phyloP scores from a whole-genome alignment of 2,113 vertebrate genomes.

The Xenopus laevis region DNA sequence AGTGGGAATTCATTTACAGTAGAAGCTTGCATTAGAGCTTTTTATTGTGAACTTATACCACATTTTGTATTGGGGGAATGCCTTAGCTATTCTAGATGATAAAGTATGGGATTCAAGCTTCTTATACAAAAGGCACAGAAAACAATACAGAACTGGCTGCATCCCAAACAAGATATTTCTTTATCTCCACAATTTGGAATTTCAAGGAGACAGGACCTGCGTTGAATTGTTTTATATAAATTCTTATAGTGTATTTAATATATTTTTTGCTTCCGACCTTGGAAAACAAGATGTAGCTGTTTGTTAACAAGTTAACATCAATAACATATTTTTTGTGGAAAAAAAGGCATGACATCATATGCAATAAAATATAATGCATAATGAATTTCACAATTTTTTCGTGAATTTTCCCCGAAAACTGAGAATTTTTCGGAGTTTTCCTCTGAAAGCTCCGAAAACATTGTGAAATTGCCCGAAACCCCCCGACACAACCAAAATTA shows the following conservation, averaged over 20 bases:
- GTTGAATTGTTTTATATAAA: slow-evolving; percentile 6
- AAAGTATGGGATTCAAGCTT: slow-evolving; percentile 18
- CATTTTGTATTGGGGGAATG: neutral
- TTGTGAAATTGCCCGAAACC: too few species aligned
- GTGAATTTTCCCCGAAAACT: too few species aligned
- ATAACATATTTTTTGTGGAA: too few species aligned
- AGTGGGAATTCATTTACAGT: neutral
- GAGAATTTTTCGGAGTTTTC: too few species aligned
- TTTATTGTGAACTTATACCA: slow-evolving; percentile 1
- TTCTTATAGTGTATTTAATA: neutral
- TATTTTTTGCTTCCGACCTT: neutral
- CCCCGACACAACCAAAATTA: too few species aligned
- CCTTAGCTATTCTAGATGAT: slow-evolving; percentile 11
- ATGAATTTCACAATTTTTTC: too few species aligned
- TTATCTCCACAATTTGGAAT: neutral
- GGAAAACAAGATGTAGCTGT: neutral
- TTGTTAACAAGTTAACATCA: too few species aligned
- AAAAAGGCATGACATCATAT: too few species aligned
- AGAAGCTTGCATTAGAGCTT: neutral
- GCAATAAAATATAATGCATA: too few species aligned
- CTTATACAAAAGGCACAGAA: neutral
- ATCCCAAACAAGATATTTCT: slow-evolving; percentile 3
- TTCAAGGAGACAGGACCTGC: slow-evolving; percentile 20
- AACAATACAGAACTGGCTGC: slow-evolving; percentile 20
- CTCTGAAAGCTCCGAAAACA: too few species aligned